These are phyloP conservation scores for Gymnodraco acuticeps DNA, from an alignment of 2,797 vertebrate species.

Conservation along the genomic window DNA sequence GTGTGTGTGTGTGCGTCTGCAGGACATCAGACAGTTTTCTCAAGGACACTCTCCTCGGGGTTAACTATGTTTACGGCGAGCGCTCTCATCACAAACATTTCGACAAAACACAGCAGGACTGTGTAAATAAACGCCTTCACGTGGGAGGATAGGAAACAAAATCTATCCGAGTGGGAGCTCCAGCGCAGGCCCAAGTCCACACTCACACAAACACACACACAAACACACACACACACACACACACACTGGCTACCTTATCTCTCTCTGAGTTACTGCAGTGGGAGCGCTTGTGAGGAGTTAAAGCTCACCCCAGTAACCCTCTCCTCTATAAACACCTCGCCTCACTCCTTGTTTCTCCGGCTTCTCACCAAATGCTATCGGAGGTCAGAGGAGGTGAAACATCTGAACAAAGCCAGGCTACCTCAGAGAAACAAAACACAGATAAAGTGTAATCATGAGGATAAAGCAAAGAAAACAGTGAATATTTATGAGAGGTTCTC, in stretches of 20 bases:
- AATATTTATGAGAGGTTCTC: neutral
- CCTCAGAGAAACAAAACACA: conserved; percentile 25
- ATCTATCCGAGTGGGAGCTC: neutral
- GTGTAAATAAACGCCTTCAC: conserved; percentile 39
- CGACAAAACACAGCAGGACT: conserved; percentile 38
- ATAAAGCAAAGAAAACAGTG: conserved; percentile 4
- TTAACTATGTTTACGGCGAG: conserved; percentile 63
- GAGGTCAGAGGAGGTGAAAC: conserved; percentile 34
- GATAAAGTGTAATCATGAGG: conserved; percentile 34
- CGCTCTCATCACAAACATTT: conserved; percentile 46
- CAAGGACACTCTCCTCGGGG: conserved; percentile 30
- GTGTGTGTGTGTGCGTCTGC: neutral
- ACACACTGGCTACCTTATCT: conserved; percentile 43
- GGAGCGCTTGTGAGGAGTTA: conserved; percentile 55
- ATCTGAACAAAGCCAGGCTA: conserved; percentile 35
- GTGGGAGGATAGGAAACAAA: neutral
- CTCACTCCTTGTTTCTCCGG: conserved; percentile 14
- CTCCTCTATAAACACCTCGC: conserved; percentile 37
- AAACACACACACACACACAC: conserved; percentile 13
- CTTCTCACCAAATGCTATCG: conserved; percentile 30
- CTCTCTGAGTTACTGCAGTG: conserved; percentile 53
- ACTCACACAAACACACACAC: conserved; percentile 13
- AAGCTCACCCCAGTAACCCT: conserved; percentile 43
- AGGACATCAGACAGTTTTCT: conserved; percentile 29
- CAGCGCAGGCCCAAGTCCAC: neutral